Percentiles rank a stretch among this genome's conserved stretches.
Conservation (phyloP, 1,140 invertebrate species). For the Eciton burchellii region DNA sequence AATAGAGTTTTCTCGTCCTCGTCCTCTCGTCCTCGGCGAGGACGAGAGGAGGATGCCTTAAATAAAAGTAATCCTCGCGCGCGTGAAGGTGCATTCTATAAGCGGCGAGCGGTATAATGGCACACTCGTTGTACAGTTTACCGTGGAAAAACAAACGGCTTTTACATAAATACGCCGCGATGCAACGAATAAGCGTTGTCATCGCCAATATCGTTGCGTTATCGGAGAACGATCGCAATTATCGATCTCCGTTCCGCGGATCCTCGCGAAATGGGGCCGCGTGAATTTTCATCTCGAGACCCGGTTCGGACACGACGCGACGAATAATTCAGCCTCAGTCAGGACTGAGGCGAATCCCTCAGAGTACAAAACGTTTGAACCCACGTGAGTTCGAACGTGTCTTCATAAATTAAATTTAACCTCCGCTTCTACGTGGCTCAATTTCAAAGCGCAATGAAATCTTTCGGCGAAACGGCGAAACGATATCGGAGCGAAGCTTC, state of each 20-base stretch:
- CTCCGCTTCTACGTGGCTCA: background rate
- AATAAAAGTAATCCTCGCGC: slow-evolving; percentile 50
- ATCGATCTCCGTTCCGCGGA: background rate
- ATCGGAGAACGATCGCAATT: slow-evolving; percentile 5
- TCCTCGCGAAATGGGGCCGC: background rate
- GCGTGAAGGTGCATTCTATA: slow-evolving; percentile 41
- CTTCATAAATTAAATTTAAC: background rate
- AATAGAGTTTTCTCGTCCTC: slow-evolving; percentile 39
- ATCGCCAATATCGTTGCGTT: background rate
- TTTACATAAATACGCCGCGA: slow-evolving; percentile 17
- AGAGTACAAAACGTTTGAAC: no score
- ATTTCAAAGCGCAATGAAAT: background rate
- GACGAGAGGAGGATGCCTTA: slow-evolving; percentile 15
- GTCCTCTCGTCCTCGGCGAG: slow-evolving; percentile 11
- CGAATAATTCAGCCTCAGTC: background rate
- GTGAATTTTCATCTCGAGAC: slow-evolving; percentile 20
- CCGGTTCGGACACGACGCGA: background rate
- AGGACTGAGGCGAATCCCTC: background rate
- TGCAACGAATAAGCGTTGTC: slow-evolving; percentile 12
- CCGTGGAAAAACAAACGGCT: slow-evolving; percentile 18
- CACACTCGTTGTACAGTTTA: slow-evolving; percentile 25
- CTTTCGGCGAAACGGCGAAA: background rate
- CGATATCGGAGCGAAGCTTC: background rate
- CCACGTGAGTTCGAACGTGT: background rate
- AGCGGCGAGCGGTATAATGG: slow-evolving; percentile 28